Conservation (phyloP, 2,113 vertebrate genomes). For the Odocoileus hemionus region DNA sequence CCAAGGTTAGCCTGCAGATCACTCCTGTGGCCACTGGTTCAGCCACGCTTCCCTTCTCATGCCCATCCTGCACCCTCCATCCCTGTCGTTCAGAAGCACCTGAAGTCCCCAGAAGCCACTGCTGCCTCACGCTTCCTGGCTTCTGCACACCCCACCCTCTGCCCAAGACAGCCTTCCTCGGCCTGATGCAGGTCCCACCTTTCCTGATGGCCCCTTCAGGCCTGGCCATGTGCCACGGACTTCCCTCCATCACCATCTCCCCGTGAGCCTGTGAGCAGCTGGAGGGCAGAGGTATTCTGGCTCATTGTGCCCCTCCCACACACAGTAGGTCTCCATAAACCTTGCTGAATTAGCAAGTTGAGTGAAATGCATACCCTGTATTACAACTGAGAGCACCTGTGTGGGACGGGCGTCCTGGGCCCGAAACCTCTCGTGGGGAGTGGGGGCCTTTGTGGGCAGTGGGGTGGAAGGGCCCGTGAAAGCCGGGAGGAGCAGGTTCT, state of each 20-base stretch:
- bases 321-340: not conserved
- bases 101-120: not conserved
- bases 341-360: not conserved
- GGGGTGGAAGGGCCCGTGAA: not conserved
- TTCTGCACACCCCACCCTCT: not conserved
- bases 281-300: not conserved
- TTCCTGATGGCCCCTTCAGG: accelerated
- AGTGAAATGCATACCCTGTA: accelerated
- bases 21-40: accelerated
- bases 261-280: accelerated
- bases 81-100: accelerated
- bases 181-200: not conserved
- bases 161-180: accelerated
- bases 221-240: accelerated
- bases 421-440: accelerated
- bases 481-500: not conserved
- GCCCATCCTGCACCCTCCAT: not conserved
- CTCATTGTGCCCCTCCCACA: accelerated
- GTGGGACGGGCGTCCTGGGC: not conserved
- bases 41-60: accelerated
- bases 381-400: not conserved
- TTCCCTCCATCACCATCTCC: not conserved
- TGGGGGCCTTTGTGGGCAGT: not conserved
- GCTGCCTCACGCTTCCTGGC: accelerated
- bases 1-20: not conserved